Evolutionary conservation across 2,797 vertebrate genomes (phyloP).

Genomic region (Myotis daubentonii): DNA sequence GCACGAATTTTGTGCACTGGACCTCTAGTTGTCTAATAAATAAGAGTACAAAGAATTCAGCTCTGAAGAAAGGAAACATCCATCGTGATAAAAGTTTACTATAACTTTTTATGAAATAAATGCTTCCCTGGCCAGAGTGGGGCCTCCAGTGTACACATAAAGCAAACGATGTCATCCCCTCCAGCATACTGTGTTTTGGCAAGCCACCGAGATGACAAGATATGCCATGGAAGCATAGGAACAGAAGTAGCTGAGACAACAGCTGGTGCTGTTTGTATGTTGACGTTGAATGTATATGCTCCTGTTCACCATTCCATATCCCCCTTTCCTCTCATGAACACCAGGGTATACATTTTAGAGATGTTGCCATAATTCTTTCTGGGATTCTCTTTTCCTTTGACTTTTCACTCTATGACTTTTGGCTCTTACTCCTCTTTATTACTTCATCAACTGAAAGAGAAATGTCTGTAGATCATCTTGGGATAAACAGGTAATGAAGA

Average conservation of each 20-base stretch:
- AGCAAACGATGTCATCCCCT: background rate
- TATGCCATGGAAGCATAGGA: background rate
- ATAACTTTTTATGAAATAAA: slow-evolving; percentile 44
- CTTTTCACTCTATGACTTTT: background rate
- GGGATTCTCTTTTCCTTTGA: background rate
- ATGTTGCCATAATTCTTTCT: background rate
- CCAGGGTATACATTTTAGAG: background rate
- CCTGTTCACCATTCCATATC: background rate
- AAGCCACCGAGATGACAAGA: background rate
- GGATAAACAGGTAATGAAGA: background rate
- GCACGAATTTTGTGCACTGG: too few species aligned
- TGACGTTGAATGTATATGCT: background rate
- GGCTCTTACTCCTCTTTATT: background rate
- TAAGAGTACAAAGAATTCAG: background rate
- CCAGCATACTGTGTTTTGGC: background rate
- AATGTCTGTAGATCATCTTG: background rate
- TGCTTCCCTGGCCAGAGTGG: background rate
- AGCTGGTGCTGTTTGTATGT: background rate
- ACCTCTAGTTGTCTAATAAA: background rate
- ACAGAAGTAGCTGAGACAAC: background rate
- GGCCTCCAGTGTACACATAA: background rate
- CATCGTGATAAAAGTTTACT: background rate
- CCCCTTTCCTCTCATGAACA: background rate
- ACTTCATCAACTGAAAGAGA: background rate
- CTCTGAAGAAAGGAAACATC: background rate